Evolutionary conservation across 2,113 vertebrate species (phyloP), one percentile per base, ranked within the genome.

Genomic region (Sialia sialis): DNA sequence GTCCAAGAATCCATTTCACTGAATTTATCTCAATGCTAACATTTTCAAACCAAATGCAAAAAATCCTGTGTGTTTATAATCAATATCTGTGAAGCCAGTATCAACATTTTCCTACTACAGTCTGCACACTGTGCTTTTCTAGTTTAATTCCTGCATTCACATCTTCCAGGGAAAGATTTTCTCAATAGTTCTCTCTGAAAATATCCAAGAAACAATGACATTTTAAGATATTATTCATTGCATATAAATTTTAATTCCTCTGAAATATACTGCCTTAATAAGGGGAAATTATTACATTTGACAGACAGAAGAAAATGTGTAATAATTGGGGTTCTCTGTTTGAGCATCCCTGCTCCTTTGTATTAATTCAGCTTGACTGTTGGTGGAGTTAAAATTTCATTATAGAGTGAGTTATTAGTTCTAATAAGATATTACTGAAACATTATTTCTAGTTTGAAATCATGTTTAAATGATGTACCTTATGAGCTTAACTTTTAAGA

Each of bases 371-470:
- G 11, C 76, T 85, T 87, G 58, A 48, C 72, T 81, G 43, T 39
- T 43, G 21, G 34, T 25, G 3, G 43, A 95, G 46, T 83, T 54
- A 93, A 72, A 77, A 72, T 82, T 93, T 84, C 52, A 82, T 79
- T 84, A 70, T 27, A 72, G 51, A 89, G 27, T 59, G 82, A 96
- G 70, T 15, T 77, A 79, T 51, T 86, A 25, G 27, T 74, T 92
- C 63, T 59, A 86, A 66, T 74, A 90, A 86, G 72, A 46, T 56
- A 58, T 69, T 72, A 92, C 23, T 49, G 52, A 70, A 81, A 20
- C 51, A 89, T 64, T 74, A 68, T 87, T 81, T 90, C 90, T 92
- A 51, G 48, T 93, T 74, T 86, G 52, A 89, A 92, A 87, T 89
- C 15, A 29, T 29, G 30, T 92, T 81, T 75, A 75, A 94, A 72